These are phyloP conservation scores for Cephalopholis sonnerati DNA, from an alignment of 2,113 vertebrate species.

Conservation along the genomic window DNA sequence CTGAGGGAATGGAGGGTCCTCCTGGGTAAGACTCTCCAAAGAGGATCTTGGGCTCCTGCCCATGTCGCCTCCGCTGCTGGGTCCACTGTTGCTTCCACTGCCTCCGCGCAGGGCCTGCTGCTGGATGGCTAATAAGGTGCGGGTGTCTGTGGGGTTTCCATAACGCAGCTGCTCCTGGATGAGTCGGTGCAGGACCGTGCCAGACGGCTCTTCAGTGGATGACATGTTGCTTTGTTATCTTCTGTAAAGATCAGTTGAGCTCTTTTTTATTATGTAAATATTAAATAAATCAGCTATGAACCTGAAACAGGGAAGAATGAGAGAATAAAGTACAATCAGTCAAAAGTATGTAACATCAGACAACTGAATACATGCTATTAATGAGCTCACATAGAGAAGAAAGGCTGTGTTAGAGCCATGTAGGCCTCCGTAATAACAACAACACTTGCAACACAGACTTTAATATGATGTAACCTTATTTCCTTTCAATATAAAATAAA, in stretches of 20 bases:
- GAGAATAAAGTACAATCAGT: conserved; percentile 25
- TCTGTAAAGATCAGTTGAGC: conserved; percentile 24
- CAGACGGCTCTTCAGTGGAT: conserved; percentile 91
- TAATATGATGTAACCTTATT: neutral
- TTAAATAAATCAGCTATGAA: conserved; percentile 50
- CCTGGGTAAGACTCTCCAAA: conserved; percentile 92
- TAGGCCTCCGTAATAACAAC: neutral
- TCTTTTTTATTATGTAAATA: conserved; percentile 13
- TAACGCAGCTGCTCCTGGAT: conserved; percentile 99
- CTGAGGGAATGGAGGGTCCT: conserved; percentile 91
- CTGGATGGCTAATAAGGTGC: conserved; percentile 97
- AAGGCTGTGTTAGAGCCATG: neutral
- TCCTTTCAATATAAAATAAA: neutral
- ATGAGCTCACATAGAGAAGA: neutral
- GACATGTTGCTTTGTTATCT: conserved; percentile 64
- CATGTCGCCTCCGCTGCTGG: conserved; percentile 77
- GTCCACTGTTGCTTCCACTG: conserved; percentile 81
- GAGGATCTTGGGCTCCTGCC: conserved; percentile 91
- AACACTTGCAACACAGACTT: neutral
- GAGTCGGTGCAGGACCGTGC: conserved; percentile 96
- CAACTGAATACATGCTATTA: neutral
- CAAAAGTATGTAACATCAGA: neutral
- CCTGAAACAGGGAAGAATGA: conserved; percentile 42
- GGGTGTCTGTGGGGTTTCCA: conserved; percentile 96
- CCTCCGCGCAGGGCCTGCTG: conserved; percentile 96